Conservation (phyloP, 1,140 invertebrate species). For the Orchestia grillus region DNA sequence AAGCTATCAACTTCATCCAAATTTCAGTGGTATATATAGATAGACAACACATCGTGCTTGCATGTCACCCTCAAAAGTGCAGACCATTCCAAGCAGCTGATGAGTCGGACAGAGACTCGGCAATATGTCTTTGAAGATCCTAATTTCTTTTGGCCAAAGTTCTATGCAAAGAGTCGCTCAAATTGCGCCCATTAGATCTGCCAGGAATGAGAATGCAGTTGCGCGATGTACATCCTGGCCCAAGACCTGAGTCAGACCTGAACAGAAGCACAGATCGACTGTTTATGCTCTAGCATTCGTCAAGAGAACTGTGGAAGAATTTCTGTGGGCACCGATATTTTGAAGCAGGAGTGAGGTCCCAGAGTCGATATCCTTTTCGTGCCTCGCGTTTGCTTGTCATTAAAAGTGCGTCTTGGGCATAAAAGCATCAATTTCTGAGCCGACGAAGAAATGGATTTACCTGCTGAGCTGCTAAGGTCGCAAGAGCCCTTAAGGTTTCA, state of each 20-base stretch:
- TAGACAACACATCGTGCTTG: neutral
- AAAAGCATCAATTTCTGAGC: neutral
- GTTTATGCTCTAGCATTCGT: neutral
- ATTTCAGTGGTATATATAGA: too few relatives aligned
- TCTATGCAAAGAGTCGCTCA: neutral
- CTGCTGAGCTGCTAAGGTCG: neutral
- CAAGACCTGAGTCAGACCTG: neutral
- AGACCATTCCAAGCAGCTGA: neutral
- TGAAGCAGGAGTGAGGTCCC: neutral
- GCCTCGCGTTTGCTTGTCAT: neutral
- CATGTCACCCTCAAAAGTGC: neutral
- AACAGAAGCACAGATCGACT: neutral
- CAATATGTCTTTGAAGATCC: neutral
- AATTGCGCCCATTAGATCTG: neutral
- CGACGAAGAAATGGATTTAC: neutral
- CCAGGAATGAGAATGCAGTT: neutral
- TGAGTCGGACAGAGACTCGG: neutral
- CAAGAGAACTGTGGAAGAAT: neutral
- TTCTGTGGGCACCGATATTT: neutral
- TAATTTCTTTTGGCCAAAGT: constrained; percentile 32
- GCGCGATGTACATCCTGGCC: neutral
- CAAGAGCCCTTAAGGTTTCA: neutral
- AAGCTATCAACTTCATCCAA: too few relatives aligned
- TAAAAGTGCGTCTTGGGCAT: neutral
- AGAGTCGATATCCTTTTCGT: neutral